Evolutionary conservation across 2,888 invertebrate species (phyloP), one percentile per base, ranked within the genome.

Genomic region (Lissocephala sabroskyi): DNA sequence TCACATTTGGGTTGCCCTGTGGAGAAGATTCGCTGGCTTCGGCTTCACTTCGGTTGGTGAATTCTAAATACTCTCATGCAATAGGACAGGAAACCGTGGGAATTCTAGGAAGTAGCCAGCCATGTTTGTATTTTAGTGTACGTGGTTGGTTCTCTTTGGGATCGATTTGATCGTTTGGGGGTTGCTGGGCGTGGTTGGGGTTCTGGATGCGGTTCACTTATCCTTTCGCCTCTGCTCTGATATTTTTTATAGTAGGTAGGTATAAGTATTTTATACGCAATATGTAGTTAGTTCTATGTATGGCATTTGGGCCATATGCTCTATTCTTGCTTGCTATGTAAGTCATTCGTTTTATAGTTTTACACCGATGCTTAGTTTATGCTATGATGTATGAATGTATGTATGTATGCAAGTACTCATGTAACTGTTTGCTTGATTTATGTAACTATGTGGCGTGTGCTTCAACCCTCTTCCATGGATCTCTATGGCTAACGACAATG

Each of bases 321-420:
- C 40, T 55, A 50, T 62, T 52, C 52, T 45, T 50, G 28, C n/a
- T 51, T 23, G 50, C n/a, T 60, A 67, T 52, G 61, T 51, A 56
- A 55, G 53, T 59, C 61, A 74, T 65, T 65, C 75, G 68, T n/a
- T n/a, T n/a, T n/a, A n/a, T n/a, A n/a, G n/a, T n/a, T n/a, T n/a
- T 63, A 75, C 68, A 75, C 58, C 67, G 68, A 71, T 74, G 71
- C 57, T 56, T 61, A 59, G 44, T 45, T 51, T 48, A 60, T 47
- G 51, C 63, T 62, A 61, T 61, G 51, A 62, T 62, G 45, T 51
- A 55, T 59, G 58, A 44, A 40, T 26, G 11, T 40, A 26, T 23
- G 28, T 40, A 58, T 49, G 56, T 49, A 42, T 35, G 13, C 16
- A 16, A 2, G 13, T 33, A 49, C 45, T 42, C 43, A 43, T 58